Base-by-base conservation (phyloP, 2,888 invertebrate genomes). In the Trachelus tabidus region DNA sequence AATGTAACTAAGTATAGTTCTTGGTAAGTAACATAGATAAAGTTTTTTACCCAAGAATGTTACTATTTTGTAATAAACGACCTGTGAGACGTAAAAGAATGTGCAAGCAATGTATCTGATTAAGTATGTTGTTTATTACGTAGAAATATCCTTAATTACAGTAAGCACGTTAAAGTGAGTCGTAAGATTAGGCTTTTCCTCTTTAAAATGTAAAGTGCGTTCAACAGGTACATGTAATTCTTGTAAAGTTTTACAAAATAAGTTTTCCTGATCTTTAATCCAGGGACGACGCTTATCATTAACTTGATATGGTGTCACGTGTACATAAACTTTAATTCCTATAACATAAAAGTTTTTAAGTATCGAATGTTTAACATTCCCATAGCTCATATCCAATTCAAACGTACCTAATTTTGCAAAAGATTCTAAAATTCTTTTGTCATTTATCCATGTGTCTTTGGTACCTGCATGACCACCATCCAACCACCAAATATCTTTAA, bases 401-500 rank as follows among this genome's bases (percentile, higher is more conserved):
- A 75, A 87, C 92, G 90, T 87, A 96, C 96, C 94, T 90, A 96
- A 93, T 87, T 95, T 92, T 3, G 95, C 94, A 76, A 98, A 93
- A 0, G 95, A 95, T 90, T 95, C 94, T 40, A 98, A 92, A 68
- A 97, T 93, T 76, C 94, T 93, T 82, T 94, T 92, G 1, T 96
- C 94, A 0, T 96, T 97, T 84, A 98, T 95, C 97, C 98, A 98
- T 34, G 97, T 97, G 91, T 97, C 95, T 89, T 95, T 95, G 0
- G 95, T 95, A 30, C 98, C 98, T n/a, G 95, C 95, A 92, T 98
- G 98, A 0, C 98, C 98, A 3, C 97, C 97, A 92, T 98, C 98
- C 87, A 98, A 91, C 97, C 97, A 98, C 92, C 95, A 97, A 94
- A 98, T 96, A 82, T 94, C 94, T 83, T 93, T 93, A 76, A 98